Conservation (phyloP, 2,113 vertebrate species). For the Microtus montanus region DNA sequence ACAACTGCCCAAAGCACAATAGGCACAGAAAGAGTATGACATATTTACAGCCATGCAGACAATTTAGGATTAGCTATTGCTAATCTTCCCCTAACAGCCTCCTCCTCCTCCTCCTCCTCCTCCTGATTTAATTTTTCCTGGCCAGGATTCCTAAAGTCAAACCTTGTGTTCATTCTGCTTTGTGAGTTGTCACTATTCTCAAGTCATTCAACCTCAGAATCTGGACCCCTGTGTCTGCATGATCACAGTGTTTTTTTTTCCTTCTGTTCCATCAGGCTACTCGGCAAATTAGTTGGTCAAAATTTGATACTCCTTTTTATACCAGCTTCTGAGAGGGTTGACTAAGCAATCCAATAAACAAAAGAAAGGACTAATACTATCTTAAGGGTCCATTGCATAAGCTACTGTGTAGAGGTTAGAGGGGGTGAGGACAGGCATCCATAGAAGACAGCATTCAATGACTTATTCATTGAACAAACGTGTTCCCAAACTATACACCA, state of each 20-base stretch:
- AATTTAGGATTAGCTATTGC: neutral
- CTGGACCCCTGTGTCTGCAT: neutral
- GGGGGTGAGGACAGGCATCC: rapidly evolving
- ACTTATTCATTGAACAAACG: neutral
- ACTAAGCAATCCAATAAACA: neutral
- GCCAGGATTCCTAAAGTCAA: neutral
- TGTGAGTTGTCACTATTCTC: neutral
- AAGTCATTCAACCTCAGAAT: neutral
- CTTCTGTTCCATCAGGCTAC: neutral
- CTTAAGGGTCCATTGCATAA: neutral
- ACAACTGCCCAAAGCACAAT: neutral
- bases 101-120: neutral
- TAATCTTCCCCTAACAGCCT: neutral
- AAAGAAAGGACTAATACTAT: neutral
- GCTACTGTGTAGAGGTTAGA: neutral
- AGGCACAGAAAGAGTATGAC: neutral
- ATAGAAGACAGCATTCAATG: neutral
- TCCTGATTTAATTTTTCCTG: no score
- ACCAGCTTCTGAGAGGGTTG: neutral
- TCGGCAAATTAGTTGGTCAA: no score
- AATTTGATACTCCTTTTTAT: neutral
- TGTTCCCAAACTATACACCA: neutral
- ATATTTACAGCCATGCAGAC: neutral
- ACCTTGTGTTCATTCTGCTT: neutral
- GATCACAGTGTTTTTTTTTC: neutral